phyloP scores from a whole-genome alignment of 2,113 vertebrate genomes.

The Lophura nycthemera region DNA sequence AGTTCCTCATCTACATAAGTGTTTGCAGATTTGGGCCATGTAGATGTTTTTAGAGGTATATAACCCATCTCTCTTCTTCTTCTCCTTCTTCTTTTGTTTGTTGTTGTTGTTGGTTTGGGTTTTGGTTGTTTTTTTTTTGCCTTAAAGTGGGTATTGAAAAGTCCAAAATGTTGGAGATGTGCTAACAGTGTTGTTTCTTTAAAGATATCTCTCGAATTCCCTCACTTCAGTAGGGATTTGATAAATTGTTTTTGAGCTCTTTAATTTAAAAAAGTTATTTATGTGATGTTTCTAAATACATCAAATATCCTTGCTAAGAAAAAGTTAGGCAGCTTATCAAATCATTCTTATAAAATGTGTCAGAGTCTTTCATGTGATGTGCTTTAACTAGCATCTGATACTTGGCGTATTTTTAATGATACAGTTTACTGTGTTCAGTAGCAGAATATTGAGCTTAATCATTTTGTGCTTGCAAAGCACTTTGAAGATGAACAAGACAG shows the following conservation, averaged over 20 bases:
- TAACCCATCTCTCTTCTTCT: not conserved
- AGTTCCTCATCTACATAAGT: conserved; percentile 71
- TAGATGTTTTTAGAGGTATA: conserved; percentile 1
- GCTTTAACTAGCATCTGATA: not conserved
- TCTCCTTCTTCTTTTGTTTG: not conserved
- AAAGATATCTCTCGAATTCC: not conserved
- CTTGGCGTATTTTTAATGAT: not conserved
- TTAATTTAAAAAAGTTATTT: conserved; percentile 3
- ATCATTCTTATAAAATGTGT: not conserved
- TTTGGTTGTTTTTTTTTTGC: not conserved
- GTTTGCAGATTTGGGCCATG: conserved; percentile 46
- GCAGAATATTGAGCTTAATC: conserved; percentile 28
- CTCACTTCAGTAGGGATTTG: not conserved
- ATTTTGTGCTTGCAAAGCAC: conserved; percentile 20
- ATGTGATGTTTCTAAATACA: not conserved
- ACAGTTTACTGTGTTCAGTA: not conserved
- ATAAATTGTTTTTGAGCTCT: not conserved
- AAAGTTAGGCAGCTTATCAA: conserved; percentile 7
- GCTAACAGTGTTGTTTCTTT: not conserved
- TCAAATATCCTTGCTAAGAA: conserved; percentile 10
- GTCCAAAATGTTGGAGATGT: not conserved
- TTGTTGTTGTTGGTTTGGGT: not conserved
- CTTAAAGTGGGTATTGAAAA: conserved; percentile 23
- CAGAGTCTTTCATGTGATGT: not conserved
- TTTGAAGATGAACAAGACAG: not conserved